Conservation (phyloP, 2,797 vertebrate species). For the Danio jaintianensis region DNA sequence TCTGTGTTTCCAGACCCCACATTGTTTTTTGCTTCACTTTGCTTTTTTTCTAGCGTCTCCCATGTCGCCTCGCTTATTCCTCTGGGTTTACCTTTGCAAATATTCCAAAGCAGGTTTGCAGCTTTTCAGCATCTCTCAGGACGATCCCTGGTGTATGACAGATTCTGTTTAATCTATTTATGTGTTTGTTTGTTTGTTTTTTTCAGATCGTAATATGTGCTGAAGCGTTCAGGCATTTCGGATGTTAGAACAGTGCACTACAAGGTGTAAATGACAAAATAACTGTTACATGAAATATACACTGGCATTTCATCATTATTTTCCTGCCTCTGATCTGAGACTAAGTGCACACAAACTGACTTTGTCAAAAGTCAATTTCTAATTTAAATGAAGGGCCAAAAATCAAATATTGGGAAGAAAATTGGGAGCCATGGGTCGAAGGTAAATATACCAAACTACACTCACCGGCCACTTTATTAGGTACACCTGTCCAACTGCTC, state of each 20-base stretch:
- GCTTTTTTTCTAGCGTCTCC: conserved; percentile 56
- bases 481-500: no score
- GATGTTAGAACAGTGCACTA: conserved; percentile 20
- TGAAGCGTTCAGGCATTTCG: conserved; percentile 33
- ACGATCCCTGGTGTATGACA: conserved; percentile 20
- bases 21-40: conserved; percentile 70
- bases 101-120: conserved; percentile 57
- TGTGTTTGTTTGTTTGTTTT: conserved; percentile 23
- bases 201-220: conserved; percentile 10
- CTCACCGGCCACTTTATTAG: no score
- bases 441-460: no score
- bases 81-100: conserved; percentile 58
- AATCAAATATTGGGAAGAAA: no score
- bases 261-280: conserved; percentile 26
- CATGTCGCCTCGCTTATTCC: conserved; percentile 56
- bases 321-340: conserved; percentile 23
- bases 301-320: conserved; percentile 4
- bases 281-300: conserved; percentile 11
- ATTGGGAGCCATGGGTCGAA: no score
- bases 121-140: conserved; percentile 55
- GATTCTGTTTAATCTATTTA: conserved; percentile 54
- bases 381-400: no score
- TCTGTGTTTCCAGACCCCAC: conserved; percentile 79
- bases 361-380: not conserved
- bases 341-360: not conserved